Evolutionary conservation across 30 jellyfish, hydroid and myxozoan genomes (phyloP).

Genomic region (Chrysaora quinquecirrha): DNA sequence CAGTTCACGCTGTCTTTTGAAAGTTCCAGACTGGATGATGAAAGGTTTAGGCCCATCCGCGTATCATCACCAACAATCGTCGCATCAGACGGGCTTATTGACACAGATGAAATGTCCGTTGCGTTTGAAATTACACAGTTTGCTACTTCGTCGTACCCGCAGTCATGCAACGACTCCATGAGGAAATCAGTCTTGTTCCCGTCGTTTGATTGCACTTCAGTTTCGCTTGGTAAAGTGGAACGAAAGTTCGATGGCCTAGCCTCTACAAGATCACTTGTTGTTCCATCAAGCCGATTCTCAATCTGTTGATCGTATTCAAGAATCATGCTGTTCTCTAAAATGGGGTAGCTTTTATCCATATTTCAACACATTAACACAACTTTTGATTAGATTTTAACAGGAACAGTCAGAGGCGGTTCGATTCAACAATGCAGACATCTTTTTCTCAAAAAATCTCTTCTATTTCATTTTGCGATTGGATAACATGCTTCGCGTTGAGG

Average conservation of each 20-base stretch:
- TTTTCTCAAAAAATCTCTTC: too few relatives aligned
- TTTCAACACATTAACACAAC: not conserved
- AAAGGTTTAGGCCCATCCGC: not conserved
- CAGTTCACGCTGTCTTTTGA: not conserved
- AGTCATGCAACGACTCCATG: not conserved
- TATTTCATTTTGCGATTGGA: too few relatives aligned
- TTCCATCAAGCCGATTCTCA: not conserved
- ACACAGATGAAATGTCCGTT: not conserved
- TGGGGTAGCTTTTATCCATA: not conserved
- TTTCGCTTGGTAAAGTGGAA: not conserved
- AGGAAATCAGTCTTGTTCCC: not conserved
- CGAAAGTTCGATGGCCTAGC: not conserved
- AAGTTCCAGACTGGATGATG: not conserved
- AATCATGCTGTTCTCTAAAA: conserved; percentile 44
- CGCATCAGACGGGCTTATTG: not conserved
- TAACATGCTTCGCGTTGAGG: too few relatives aligned
- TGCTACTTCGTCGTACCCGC: not conserved
- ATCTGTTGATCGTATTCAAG: conserved; percentile 38
- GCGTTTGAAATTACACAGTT: not conserved
- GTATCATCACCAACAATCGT: not conserved
- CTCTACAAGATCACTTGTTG: not conserved
- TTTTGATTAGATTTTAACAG: too few relatives aligned
- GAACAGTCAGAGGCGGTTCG: too few relatives aligned
- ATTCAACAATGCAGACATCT: too few relatives aligned
- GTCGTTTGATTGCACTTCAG: not conserved